These are phyloP conservation scores for Iphiclides podalirius DNA, from an alignment of 2,888 invertebrate genomes.

Conservation along the genomic window DNA sequence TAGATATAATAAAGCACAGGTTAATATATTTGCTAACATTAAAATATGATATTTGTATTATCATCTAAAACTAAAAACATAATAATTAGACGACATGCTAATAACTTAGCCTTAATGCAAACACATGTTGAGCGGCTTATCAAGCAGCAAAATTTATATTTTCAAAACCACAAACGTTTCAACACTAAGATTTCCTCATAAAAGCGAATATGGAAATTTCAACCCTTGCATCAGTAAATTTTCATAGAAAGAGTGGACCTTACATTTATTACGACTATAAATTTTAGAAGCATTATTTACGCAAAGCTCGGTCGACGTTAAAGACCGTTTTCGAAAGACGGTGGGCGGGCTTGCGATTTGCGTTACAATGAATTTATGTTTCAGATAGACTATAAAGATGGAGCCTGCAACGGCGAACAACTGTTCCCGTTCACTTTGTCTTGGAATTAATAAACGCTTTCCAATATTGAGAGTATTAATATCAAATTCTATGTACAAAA, in stretches of 20 bases:
- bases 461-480: conserved; percentile 3
- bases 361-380: conserved; percentile 70
- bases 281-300: conserved; percentile 77
- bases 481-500: background rate
- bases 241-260: conserved; percentile 71
- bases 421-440: conserved; percentile 17
- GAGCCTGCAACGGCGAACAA: conserved; percentile 20
- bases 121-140: too few relatives aligned
- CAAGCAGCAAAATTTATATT: too few relatives aligned
- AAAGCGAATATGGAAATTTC: conserved; percentile 36
- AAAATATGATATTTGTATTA: too few relatives aligned
- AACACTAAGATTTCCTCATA: conserved; percentile 2
- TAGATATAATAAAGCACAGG: too few relatives aligned
- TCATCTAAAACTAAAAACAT: too few relatives aligned
- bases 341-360: conserved; percentile 57
- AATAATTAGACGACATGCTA: too few relatives aligned
- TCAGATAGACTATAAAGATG: conserved; percentile 47
- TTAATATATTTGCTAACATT: too few relatives aligned
- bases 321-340: conserved; percentile 71
- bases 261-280: conserved; percentile 76
- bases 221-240: conserved; percentile 60
- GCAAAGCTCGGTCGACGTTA: conserved; percentile 74
- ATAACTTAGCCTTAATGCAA: too few relatives aligned
- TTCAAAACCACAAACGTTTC: conserved; percentile 6
- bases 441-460: conserved; percentile 18